Evolutionary conservation across 2,797 vertebrate genomes (phyloP).

Genomic region (Cichlasoma orientale): DNA sequence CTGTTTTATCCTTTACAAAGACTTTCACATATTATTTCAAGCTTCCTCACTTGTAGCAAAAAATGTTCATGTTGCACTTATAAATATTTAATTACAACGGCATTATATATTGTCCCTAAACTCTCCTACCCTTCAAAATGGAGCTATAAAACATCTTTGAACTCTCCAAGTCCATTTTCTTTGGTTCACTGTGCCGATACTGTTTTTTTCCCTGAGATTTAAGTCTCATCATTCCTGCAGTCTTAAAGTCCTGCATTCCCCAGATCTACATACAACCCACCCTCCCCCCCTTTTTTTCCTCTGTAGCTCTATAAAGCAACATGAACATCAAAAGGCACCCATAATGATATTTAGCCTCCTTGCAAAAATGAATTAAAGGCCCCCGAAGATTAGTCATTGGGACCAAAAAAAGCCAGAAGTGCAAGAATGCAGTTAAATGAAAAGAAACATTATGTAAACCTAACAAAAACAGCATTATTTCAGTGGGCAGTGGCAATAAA

Average conservation of each 20-base stretch:
- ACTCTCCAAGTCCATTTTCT: background rate
- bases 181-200: background rate
- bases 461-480: slow-evolving; percentile 31
- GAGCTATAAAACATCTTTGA: too few relatives aligned
- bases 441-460: slow-evolving; percentile 35
- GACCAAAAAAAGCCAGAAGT: slow-evolving; percentile 13
- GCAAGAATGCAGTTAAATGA: slow-evolving; percentile 27
- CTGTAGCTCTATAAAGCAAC: background rate
- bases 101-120: background rate
- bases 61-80: background rate
- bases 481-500: slow-evolving; percentile 17
- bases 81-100: background rate
- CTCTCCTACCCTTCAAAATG: background rate
- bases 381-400: slow-evolving; percentile 31
- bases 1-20: background rate
- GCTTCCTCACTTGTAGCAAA: background rate
- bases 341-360: slow-evolving; percentile 9
- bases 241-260: background rate
- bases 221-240: background rate
- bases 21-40: background rate
- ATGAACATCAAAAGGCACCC: background rate
- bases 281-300: too few relatives aligned
- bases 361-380: background rate
- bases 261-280: background rate
- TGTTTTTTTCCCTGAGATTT: too few relatives aligned